Evolutionary conservation across 2,797 vertebrate species (phyloP).

Genomic region (Aphelocoma californica): DNA sequence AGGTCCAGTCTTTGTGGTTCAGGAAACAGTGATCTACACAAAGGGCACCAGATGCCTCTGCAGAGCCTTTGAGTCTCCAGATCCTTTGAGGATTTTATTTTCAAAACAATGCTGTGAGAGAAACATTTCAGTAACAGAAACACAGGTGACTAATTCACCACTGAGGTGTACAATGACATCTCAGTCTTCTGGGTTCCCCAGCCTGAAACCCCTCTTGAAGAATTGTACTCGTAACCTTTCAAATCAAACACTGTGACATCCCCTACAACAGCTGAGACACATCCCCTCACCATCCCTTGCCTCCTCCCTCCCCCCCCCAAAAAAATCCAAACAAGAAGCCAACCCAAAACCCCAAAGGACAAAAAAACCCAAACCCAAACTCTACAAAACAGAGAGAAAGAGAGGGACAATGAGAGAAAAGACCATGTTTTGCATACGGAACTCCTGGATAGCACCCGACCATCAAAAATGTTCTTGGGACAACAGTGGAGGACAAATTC

Average conservation of each 20-base stretch:
- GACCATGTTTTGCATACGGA: background rate
- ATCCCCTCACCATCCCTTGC: accelerated
- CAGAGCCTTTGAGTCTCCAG: background rate
- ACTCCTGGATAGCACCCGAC: background rate
- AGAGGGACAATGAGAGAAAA: background rate
- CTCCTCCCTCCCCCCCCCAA: accelerated
- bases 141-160: background rate
- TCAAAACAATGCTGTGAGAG: background rate
- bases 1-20: background rate
- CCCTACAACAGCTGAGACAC: accelerated
- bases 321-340: background rate
- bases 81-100: background rate
- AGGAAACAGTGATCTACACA: background rate
- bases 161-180: background rate
- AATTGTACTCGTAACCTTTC: background rate
- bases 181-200: background rate
- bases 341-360: background rate
- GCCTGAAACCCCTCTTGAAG: background rate
- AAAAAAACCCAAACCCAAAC: accelerated
- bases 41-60: background rate
- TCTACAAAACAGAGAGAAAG: background rate
- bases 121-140: background rate
- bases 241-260: background rate
- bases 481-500: background rate
- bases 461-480: background rate